Base-by-base conservation (phyloP, 2,113 vertebrate genomes). In the Rhipidura dahli region DNA sequence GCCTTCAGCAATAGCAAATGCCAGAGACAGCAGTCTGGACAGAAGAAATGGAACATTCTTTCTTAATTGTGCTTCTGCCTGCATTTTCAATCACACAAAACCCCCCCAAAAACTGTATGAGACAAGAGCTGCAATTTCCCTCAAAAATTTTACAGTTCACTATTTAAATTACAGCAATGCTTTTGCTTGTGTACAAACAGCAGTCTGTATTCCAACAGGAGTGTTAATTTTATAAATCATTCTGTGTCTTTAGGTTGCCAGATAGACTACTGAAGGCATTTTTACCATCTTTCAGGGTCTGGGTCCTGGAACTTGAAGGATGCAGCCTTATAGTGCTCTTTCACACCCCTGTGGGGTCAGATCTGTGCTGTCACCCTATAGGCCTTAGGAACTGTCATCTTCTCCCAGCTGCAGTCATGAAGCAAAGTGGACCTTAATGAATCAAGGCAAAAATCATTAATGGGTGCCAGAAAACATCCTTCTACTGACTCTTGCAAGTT, bases 1-100 rank as follows among this genome's bases (percentile, higher is more conserved):
- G 85, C 93, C 75, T 87, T 90, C 85, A 90, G 85, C 75, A 93
- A 88, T n/a, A 95, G 68, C 79, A 90, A 90, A 91, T 90, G 71
- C 87, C 85, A 96, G 59, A 96, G 88, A 88, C 80, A 91, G 68
- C 64, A 96, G 90, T 95, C 90, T 86, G 93, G 78, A 92, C 64
- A 90, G 68, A 92, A 97, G 82, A 94, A 95, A 88, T 37, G 71
- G 63, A 96, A 94, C 73, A 93, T 84, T 93, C 82, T 95, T 95
- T 91, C 92, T 83, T 80, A 80, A 81, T 68, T 75, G 24, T 40
- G 47, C 30, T 80, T 80, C 70, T 83, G 81, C 73, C 23, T 85
- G 45, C 13, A 19, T 57, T 89, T 96, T 91, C 64, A 81, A 39
- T 80, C 4, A 42, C 63, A 69, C 37, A n/a, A 44, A 57, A 77